Evolutionary conservation across 1,140 invertebrate genomes (phyloP).

Genomic region (Spodoptera litura): DNA sequence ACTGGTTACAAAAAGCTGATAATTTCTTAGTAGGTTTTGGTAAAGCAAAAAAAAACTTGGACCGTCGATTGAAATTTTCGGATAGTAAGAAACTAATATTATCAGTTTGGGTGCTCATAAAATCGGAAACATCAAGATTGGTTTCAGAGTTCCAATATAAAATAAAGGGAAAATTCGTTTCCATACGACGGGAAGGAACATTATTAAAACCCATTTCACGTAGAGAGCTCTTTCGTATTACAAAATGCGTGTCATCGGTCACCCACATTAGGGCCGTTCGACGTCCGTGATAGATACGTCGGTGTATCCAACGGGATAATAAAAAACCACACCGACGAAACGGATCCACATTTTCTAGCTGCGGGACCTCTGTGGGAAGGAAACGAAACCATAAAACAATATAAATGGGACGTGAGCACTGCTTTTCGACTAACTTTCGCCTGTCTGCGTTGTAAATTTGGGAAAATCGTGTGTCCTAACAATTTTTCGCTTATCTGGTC

Average conservation of each 20-base stretch:
- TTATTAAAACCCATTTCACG: constrained; percentile 44
- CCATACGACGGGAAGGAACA: neutral
- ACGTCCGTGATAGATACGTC: constrained; percentile 50
- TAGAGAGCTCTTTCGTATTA: constrained; percentile 36
- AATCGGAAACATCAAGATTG: constrained; percentile 11
- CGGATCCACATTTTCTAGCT: constrained; percentile 65
- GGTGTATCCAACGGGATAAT: constrained; percentile 54
- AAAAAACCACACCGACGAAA: constrained; percentile 59
- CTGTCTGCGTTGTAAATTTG: constrained; percentile 54
- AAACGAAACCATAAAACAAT: constrained; percentile 79
- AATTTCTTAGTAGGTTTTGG: neutral
- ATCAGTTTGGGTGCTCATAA: constrained; percentile 23
- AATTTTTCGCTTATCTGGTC: constrained; percentile 42
- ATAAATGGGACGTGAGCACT: constrained; percentile 74
- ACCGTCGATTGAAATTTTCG: neutral
- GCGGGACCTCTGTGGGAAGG: constrained; percentile 64
- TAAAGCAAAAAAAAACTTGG: neutral
- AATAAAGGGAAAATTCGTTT: constrained; percentile 36
- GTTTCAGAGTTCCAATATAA: constrained; percentile 18
- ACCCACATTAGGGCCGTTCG: constrained; percentile 46
- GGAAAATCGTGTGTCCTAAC: constrained; percentile 48
- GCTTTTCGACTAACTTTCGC: constrained; percentile 54
- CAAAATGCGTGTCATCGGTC: constrained; percentile 49
- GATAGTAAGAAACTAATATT: constrained; percentile 16
- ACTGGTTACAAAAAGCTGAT: neutral